Conservation (phyloP, 2,888 invertebrate genomes). For the Andrena haemorrhoa region DNA sequence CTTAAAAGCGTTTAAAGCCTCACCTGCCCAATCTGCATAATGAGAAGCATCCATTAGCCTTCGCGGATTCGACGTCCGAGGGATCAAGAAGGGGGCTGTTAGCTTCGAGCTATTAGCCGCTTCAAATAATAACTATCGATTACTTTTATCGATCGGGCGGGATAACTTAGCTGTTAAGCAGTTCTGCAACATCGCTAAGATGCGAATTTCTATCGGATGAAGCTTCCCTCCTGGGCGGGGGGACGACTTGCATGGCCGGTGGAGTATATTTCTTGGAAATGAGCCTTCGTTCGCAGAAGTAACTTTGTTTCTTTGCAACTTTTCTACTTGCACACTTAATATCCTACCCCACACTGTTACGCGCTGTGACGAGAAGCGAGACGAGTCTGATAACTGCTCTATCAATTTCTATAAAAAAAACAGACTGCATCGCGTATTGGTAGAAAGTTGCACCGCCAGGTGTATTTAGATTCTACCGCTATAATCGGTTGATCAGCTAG, state of each 20-base stretch:
- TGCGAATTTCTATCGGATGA: not conserved
- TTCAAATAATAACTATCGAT: constrained; percentile 69
- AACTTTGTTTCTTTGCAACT: too few species aligned
- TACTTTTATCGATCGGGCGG: constrained; percentile 40
- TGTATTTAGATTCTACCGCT: not conserved
- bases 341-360: too few species aligned
- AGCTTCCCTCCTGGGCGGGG: too few species aligned
- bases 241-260: too few species aligned
- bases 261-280: too few species aligned
- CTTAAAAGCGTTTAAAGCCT: constrained; percentile 73
- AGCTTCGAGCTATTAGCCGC: constrained; percentile 68
- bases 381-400: too few species aligned
- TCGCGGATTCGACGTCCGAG: constrained; percentile 41
- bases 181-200: not conserved
- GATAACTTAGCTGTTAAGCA: not conserved
- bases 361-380: too few species aligned
- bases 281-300: too few species aligned
- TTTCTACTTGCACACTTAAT: too few species aligned
- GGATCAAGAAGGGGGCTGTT: constrained; percentile 53
- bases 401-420: too few species aligned
- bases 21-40: constrained; percentile 76
- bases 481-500: not conserved
- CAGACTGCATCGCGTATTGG: not conserved
- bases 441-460: not conserved
- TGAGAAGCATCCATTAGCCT: constrained; percentile 76